phyloP scores from a whole-genome alignment of 2,797 vertebrate species.

The Melanogrammus aeglefinus region DNA sequence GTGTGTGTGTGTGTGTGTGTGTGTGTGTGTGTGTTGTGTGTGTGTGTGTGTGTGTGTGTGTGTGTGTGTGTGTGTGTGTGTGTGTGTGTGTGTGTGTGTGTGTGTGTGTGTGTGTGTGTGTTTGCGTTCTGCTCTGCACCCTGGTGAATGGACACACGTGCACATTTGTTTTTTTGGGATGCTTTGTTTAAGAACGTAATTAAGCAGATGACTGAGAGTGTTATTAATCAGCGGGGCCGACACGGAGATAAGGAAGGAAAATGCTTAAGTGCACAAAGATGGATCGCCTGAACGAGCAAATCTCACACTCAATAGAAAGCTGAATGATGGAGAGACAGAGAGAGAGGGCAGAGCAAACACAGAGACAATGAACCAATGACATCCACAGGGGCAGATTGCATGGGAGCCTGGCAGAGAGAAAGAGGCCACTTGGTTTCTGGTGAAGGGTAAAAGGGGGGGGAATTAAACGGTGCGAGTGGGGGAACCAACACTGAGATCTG shows the following conservation, averaged over 20 bases:
- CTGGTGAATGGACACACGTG: conserved; percentile 30
- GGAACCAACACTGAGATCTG: conserved; percentile 50
- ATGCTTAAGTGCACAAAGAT: conserved; percentile 55
- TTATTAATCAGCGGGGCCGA: conserved; percentile 66
- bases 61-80: conserved; percentile 35
- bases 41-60: conserved; percentile 33
- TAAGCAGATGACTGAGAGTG: conserved; percentile 60
- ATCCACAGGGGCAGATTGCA: conserved; percentile 60
- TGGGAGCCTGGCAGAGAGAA: conserved; percentile 39
- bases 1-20: conserved; percentile 23
- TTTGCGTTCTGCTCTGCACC: conserved; percentile 6
- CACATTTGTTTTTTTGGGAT: conserved; percentile 39
- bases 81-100: conserved; percentile 23
- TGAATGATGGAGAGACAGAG: conserved; percentile 30
- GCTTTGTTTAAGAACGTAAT: conserved; percentile 69
- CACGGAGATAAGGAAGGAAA: conserved; percentile 53
- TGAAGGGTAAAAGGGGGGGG: conserved; percentile 71
- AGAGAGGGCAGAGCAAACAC: conserved; percentile 6
- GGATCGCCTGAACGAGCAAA: conserved; percentile 50
- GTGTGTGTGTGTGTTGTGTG: conserved; percentile 35
- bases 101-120: conserved; percentile 35
- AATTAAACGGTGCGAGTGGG: conserved; percentile 68
- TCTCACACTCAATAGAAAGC: conserved; percentile 38
- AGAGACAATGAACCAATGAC: conserved; percentile 66
- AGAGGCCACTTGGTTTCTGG: conserved; percentile 62